Conservation (phyloP, 2,888 invertebrate genomes). For the Villa cingulata region DNA sequence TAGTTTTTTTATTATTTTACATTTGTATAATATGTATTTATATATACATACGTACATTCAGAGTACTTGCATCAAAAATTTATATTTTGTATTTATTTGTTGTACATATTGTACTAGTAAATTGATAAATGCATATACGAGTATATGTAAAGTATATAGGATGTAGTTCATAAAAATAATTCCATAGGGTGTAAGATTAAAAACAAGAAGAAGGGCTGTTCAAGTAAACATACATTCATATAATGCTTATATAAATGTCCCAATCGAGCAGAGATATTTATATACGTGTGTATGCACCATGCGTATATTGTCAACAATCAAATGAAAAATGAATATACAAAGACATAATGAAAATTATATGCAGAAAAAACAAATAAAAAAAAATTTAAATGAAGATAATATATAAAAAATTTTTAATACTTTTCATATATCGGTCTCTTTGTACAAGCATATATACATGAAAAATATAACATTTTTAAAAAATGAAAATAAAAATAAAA, state of each 20-base stretch:
- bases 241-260: conserved; percentile 14
- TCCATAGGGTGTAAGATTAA: conserved; percentile 3
- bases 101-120: no score
- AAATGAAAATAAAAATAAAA: not conserved
- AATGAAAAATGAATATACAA: not conserved
- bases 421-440: not conserved
- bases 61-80: not conserved
- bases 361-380: not conserved
- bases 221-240: conserved; percentile 14
- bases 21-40: not conserved
- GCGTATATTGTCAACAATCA: not conserved
- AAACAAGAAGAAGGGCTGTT: conserved; percentile 14
- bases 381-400: conserved; percentile 13
- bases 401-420: conserved; percentile 1
- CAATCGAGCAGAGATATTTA: conserved; percentile 1
- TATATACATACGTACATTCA: not conserved
- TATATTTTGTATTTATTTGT: not conserved
- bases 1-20: not conserved
- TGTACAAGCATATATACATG: no score
- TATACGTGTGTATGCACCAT: not conserved
- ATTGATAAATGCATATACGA: not conserved
- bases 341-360: no score
- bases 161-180: not conserved
- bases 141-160: no score
- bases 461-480: not conserved